Base-by-base conservation (phyloP, 2,797 vertebrate species). In the Parauchenoglanis punctatus region DNA sequence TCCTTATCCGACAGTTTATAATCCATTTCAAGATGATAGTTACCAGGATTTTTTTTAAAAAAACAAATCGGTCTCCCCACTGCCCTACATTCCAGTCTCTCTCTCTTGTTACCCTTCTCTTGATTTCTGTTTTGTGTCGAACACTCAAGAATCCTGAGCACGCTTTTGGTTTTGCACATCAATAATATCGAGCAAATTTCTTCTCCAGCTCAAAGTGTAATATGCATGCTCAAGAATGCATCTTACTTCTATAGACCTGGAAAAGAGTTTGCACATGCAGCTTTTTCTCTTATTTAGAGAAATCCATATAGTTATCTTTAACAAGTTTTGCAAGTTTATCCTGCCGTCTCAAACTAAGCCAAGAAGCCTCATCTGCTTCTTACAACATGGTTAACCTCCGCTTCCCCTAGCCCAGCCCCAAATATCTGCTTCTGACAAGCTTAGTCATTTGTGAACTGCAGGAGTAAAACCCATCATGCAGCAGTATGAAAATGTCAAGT, bases 271-370 rank as follows among this genome's bases (percentile, higher is more conserved):
- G 67, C 67, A 56, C 5, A 7, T 59, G 12, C 77, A 23, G 46
- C 56, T 28, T 80, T 80, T 80, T 52, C 65, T 75, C 80, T 75
- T 83, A 13, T 52, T 35, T 17, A 28, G 17, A 72, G n/a, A 80
- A 56, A 25, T 86, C 2, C 20, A 70, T 18, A 35, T 46, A 54
- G 44, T 46, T 49, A 31, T 44, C 40, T 40, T 70, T 28, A 61
- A 17, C 61, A 77, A 56, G 75, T 87, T 84, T 84, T 61, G 67
- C 52, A 35, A 49, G 6, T 28, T 61, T 70, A 20, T 84, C 18
- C 61, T 78, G 52, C 23, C 70, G 17, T 46, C 31, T 31, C 28
- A 12, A 17, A 81, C 15, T 52, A 61, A 59, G 72, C 40, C n/a
- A 76, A 31, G 17, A 31, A 23, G 15, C n/a, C 77, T 68, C 25